Base-by-base conservation (phyloP, 2,888 invertebrate species). In the Clunio marinus region DNA sequence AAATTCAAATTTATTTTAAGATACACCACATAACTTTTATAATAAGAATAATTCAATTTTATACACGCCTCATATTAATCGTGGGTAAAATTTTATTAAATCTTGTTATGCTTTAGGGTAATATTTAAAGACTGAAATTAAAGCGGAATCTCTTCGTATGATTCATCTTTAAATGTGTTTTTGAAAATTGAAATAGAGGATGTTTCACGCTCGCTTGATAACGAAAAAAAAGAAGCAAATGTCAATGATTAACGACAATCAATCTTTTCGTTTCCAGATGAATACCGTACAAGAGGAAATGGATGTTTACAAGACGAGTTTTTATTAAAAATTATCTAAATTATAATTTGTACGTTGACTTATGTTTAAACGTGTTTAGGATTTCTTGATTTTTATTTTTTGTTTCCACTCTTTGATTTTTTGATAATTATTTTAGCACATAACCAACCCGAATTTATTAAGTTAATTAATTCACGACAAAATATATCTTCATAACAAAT, bases 261-360 rank as follows among this genome's bases (percentile, higher is more conserved):
- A 51, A 51, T 51, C 51, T 22, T 51, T 22, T 22, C 51, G 51
- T 22, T 41, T 17, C 51, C 51, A 51, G 51, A 51, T 51, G 51
- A 51, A 22, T n/a, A 7, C 3, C 51, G 41, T 20, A 13, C 51
- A 5, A 51, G 41, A 41, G 41, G 41, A 41, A 41, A 22, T 51
- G 17, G 22, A 51, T 51, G 51, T 51, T 51, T 51, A 51, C 51
- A 51, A 51, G 22, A 20, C n/a, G 51, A 51, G 22, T 51, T 51
- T 51, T n/a, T n/a, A n/a, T n/a, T n/a, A n/a, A n/a, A n/a, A n/a
- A n/a, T n/a, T n/a, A n/a, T n/a, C 20, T 22, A 22, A 51, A 20
- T 51, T 51, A 13, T 3, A 7, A n/a, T 41, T 41, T 15, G 7
- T 32, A 8, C 13, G 35, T 32, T 13, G 35, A 32, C 35, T 8